Evolutionary conservation across 2,888 invertebrate genomes (phyloP).

Genomic region (Erebia ligea): DNA sequence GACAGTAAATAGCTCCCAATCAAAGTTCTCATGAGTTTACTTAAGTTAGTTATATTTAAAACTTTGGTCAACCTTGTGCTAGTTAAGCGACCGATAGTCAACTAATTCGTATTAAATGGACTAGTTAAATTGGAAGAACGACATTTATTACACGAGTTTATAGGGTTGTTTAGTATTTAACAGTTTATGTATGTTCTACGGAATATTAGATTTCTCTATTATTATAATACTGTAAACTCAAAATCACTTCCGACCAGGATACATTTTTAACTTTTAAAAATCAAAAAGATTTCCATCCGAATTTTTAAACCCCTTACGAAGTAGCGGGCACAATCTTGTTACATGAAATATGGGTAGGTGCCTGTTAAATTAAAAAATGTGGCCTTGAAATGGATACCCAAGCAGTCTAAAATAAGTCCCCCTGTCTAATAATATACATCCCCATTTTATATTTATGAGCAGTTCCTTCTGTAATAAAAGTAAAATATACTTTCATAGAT

Average conservation of each 20-base stretch:
- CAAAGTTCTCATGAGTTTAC: slow-evolving; percentile 61
- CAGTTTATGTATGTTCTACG: background rate
- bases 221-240: too few relatives aligned
- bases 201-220: too few relatives aligned
- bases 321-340: background rate
- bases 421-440: background rate
- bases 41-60: slow-evolving; percentile 49
- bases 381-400: background rate
- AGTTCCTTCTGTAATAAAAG: background rate
- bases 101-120: slow-evolving; percentile 7
- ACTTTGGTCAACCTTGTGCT: slow-evolving; percentile 27
- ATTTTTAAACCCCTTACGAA: background rate
- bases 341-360: background rate
- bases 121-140: slow-evolving; percentile 1
- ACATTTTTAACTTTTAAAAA: too few relatives aligned
- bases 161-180: background rate
- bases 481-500: slow-evolving; percentile 16
- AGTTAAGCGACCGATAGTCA: slow-evolving; percentile 3
- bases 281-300: too few relatives aligned
- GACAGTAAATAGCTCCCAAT: slow-evolving; percentile 57
- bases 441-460: slow-evolving; percentile 1
- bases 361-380: background rate
- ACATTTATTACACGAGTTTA: background rate
- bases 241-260: too few relatives aligned
- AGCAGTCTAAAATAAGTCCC: background rate